Conservation (phyloP, 2,888 invertebrate genomes). For the Netelia inedita region DNA sequence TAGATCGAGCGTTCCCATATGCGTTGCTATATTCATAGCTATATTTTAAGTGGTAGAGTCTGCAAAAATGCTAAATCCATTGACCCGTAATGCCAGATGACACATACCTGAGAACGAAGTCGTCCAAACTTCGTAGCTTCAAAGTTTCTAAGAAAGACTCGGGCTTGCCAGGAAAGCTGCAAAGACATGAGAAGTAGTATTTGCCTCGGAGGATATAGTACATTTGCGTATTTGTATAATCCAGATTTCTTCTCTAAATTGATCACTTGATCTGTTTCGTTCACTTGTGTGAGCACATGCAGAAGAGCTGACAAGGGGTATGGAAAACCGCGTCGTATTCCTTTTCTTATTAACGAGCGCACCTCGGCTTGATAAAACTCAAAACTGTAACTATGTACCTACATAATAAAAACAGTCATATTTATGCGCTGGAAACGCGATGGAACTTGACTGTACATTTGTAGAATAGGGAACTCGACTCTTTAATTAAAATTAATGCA, state of each 20-base stretch:
- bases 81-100: slow-evolving; percentile 57
- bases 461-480: slow-evolving; percentile 62
- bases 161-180: not conserved
- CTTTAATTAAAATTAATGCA: slow-evolving; percentile 78
- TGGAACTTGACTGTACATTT: slow-evolving; percentile 58
- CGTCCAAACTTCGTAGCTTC: slow-evolving; percentile 51
- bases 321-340: not conserved
- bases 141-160: slow-evolving; percentile 21
- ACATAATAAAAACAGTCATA: slow-evolving; percentile 69
- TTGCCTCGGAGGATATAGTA: not conserved
- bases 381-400: slow-evolving; percentile 74
- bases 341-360: slow-evolving; percentile 4
- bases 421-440: slow-evolving; percentile 64
- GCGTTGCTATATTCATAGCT: not conserved
- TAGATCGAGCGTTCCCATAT: no score
- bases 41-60: slow-evolving; percentile 5
- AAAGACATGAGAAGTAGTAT: not conserved
- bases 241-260: not conserved
- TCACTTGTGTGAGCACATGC: not conserved
- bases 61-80: slow-evolving; percentile 51
- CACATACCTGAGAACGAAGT: slow-evolving; percentile 45
- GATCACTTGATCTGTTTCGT: not conserved
- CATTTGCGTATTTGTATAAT: not conserved
- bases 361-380: slow-evolving; percentile 69
- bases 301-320: not conserved